These are phyloP conservation scores for Hypomesus transpacificus DNA, from an alignment of 2,113 vertebrate species.

Conservation along the genomic window DNA sequence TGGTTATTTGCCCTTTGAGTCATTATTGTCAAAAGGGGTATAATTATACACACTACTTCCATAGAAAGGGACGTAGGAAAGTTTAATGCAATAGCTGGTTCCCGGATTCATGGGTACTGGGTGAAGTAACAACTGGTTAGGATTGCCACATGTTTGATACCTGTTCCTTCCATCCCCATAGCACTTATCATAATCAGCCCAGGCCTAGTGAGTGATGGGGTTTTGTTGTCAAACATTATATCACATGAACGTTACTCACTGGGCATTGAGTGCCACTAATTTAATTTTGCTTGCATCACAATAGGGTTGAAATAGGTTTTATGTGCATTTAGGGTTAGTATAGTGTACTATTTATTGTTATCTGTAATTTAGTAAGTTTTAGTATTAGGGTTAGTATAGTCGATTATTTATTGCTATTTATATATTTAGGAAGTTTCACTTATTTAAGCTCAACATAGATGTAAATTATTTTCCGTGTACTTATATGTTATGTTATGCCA, in stretches of 20 bases:
- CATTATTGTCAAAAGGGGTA: too few relatives aligned
- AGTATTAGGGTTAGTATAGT: too few relatives aligned
- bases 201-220: neutral
- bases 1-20: too few relatives aligned
- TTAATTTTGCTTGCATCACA: neutral
- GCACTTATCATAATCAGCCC: neutral
- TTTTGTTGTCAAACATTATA: conserved; percentile 4
- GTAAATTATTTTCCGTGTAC: too few relatives aligned
- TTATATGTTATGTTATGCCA: too few relatives aligned
- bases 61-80: neutral
- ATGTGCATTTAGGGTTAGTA: too few relatives aligned
- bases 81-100: conserved; percentile 24
- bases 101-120: neutral
- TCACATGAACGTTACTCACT: neutral
- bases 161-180: neutral
- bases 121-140: neutral
- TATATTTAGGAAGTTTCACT: too few relatives aligned
- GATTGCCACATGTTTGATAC: neutral
- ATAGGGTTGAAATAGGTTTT: too few relatives aligned
- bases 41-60: conserved; percentile 15
- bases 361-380: too few relatives aligned
- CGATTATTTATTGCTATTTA: too few relatives aligned
- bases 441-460: too few relatives aligned
- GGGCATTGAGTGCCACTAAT: neutral
- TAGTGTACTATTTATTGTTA: too few relatives aligned